Conservation (phyloP, 2,797 vertebrate species). For the Toxotes lorentzi region DNA sequence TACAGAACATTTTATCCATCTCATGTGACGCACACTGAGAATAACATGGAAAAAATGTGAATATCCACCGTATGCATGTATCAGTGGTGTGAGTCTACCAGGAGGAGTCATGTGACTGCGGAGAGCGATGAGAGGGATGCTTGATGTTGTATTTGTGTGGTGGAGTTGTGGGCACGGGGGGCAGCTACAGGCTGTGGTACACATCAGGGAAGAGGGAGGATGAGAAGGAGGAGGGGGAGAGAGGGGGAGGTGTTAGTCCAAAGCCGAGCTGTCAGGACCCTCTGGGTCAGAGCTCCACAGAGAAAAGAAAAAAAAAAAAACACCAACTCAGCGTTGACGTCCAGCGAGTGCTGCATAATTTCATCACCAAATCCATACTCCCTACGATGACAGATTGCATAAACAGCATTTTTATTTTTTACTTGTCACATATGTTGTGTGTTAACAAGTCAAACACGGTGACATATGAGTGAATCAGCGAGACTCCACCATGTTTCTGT, state of each 20-base stretch:
- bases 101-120: conserved; percentile 3
- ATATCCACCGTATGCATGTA: not conserved
- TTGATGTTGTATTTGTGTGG: not conserved
- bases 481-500: not conserved
- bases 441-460: conserved; percentile 24
- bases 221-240: not conserved
- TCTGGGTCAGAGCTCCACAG: conserved; percentile 44
- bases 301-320: conserved; percentile 34
- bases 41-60: not conserved
- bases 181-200: conserved; percentile 35
- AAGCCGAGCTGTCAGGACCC: conserved; percentile 57
- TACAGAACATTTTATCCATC: not conserved
- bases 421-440: conserved; percentile 37
- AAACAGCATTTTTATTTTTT: conserved; percentile 35
- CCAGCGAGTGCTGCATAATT: conserved; percentile 52
- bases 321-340: conserved; percentile 49
- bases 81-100: not conserved
- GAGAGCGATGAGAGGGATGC: not conserved
- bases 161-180: not conserved
- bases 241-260: not conserved
- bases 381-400: conserved; percentile 50
- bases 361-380: conserved; percentile 48
- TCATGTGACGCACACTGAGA: not conserved
- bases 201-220: conserved; percentile 24
- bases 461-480: conserved; percentile 32